A percentile compares a stretch with the other conserved stretches of the same genome.
Conservation (phyloP, 2,888 invertebrate genomes). For the Petrolisthes cinctipes region DNA sequence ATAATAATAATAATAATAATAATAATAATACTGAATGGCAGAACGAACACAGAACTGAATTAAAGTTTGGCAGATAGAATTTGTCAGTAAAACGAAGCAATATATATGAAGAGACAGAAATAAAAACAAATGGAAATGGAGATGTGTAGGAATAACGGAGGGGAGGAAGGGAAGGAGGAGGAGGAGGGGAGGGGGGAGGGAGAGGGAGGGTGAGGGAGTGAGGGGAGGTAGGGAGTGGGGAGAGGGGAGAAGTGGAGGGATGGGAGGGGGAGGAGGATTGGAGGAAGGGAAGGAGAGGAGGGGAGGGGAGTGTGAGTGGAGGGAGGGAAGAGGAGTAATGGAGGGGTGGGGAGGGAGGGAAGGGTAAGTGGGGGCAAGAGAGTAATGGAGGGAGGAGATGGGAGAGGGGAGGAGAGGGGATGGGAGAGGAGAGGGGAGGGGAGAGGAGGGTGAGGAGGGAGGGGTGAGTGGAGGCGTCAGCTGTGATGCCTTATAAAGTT, state of each 20-base stretch:
- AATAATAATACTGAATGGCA: no score
- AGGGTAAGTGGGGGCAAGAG: background rate
- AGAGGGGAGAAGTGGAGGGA: background rate
- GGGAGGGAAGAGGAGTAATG: background rate
- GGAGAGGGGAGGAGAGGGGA: background rate
- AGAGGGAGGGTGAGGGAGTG: background rate
- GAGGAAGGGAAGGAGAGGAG: background rate
- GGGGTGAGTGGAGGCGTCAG: constrained; percentile 1
- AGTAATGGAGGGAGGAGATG: background rate
- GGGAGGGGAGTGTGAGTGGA: background rate
- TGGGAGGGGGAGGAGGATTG: background rate
- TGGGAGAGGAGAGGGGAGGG: background rate
- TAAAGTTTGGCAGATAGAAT: no score
- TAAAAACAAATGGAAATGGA: background rate
- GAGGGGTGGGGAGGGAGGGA: background rate
- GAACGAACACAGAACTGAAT: no score
- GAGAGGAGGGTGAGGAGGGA: background rate
- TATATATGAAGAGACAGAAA: background rate
- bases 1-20: no score
- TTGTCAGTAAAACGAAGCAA: no score
- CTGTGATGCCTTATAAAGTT: constrained; percentile 1
- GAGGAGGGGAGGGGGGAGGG: background rate
- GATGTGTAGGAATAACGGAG: background rate
- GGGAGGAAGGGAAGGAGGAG: background rate
- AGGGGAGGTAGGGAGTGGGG: background rate